Percentiles rank a stretch among this genome's conserved stretches.
Conservation (phyloP, 2,888 invertebrate genomes). For the Acanthococcus lagerstroemiae region DNA sequence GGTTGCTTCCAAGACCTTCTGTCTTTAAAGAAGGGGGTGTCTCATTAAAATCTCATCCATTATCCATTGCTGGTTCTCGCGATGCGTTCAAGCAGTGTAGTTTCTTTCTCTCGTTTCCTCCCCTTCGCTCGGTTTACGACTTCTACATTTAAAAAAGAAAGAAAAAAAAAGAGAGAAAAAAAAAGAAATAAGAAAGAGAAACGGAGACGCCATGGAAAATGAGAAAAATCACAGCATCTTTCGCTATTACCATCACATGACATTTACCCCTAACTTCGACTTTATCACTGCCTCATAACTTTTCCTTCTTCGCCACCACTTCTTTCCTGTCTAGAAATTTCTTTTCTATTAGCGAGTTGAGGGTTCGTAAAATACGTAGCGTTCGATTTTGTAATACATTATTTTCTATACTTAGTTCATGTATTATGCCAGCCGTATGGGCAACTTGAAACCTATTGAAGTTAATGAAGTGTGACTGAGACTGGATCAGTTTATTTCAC, state of each 20-base stretch:
- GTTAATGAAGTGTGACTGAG: too few relatives aligned
- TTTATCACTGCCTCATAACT: conserved; percentile 27
- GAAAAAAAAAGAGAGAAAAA: background rate
- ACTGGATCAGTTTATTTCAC: too few relatives aligned
- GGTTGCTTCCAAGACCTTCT: conserved; percentile 19
- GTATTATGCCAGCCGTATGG: too few relatives aligned
- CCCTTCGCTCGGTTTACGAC: conserved; percentile 11
- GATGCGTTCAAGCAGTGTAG: background rate
- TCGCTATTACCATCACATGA: conserved; percentile 25
- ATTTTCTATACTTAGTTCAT: too few relatives aligned
- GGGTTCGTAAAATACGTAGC: conserved; percentile 20
- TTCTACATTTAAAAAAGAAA: background rate
- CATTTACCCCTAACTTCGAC: conserved; percentile 26
- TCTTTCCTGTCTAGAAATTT: conserved; percentile 15
- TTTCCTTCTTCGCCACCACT: conserved; percentile 3
- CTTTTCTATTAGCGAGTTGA: conserved; percentile 23
- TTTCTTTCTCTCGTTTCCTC: conserved; percentile 10
- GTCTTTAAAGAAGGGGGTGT: conserved; percentile 23
- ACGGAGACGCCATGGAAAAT: conserved; percentile 22
- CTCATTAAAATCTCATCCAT: conserved; percentile 30
- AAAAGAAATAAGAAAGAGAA: background rate
- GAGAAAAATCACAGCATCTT: conserved; percentile 28
- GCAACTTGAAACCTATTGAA: too few relatives aligned
- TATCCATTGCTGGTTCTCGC: conserved; percentile 27
- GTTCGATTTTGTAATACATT: too few relatives aligned